phyloP scores from a whole-genome alignment of 2,113 vertebrate species.

The Odobenus rosmarus region DNA sequence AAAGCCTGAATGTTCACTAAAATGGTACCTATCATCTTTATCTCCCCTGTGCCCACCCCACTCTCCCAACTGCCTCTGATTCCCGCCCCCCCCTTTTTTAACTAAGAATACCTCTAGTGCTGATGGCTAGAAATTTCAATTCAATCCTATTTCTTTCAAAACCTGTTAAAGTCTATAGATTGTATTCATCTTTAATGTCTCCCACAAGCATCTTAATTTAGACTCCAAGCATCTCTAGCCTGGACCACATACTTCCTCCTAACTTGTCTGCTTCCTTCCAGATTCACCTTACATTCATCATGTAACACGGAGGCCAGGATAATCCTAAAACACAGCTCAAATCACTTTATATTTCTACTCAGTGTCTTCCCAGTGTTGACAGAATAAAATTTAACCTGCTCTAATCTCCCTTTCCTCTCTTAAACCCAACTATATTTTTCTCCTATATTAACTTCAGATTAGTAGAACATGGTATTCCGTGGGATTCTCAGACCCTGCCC shows the following conservation, averaged over 20 bases:
- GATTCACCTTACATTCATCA: slow-evolving; percentile 2
- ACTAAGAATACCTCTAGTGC: neutral
- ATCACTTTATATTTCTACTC: slow-evolving; percentile 11
- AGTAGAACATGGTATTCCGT: neutral
- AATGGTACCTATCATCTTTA: neutral
- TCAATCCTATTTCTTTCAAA: slow-evolving; percentile 1
- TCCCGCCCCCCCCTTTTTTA: neutral
- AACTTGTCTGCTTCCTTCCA: neutral
- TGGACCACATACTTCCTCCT: neutral
- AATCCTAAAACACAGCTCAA: slow-evolving; percentile 38
- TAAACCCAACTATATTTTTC: neutral
- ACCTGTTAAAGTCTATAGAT: neutral
- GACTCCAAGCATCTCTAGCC: neutral
- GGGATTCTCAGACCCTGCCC: neutral
- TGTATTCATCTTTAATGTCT: neutral
- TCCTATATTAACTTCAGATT: neutral
- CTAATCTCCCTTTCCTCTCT: neutral
- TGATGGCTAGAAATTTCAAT: slow-evolving; percentile 39
- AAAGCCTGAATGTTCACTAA: slow-evolving; percentile 33
- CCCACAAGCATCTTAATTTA: neutral
- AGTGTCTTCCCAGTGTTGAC: neutral
- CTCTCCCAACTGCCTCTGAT: neutral
- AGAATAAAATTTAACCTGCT: slow-evolving; percentile 50
- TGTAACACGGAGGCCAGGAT: neutral
- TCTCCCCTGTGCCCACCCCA: neutral